Conservation (phyloP, 2,797 vertebrate species). For the Lacerta bilineata region DNA sequence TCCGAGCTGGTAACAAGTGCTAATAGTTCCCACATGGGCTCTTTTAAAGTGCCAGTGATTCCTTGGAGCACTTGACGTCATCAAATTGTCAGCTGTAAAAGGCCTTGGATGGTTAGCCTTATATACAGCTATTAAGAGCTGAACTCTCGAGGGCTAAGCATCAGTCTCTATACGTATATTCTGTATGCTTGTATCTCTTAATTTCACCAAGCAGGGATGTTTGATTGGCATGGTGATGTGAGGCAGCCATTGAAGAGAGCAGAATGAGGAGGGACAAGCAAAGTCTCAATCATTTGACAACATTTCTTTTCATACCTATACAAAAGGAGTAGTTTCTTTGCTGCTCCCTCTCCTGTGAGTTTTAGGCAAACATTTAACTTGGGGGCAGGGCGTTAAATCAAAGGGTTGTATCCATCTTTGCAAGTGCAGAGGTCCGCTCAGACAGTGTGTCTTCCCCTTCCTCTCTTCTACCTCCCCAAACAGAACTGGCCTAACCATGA, state of each 20-base stretch:
- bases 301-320: conserved; percentile 13
- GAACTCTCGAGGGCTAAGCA: conserved; percentile 10
- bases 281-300: conserved; percentile 22
- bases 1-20: conserved; percentile 10
- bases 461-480: background rate
- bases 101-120: conserved; percentile 6
- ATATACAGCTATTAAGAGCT: conserved; percentile 12
- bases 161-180: background rate
- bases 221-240: background rate
- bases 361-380: conserved; percentile 20
- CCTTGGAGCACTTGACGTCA: conserved; percentile 32
- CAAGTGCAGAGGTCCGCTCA: too few relatives aligned
- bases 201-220: background rate
- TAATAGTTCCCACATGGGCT: conserved; percentile 18
- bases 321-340: background rate
- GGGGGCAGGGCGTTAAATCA: background rate
- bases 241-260: conserved; percentile 12
- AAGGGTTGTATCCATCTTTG: too few relatives aligned
- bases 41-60: conserved; percentile 15
- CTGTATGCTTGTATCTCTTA: background rate
- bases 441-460: too few relatives aligned
- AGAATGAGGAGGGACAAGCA: background rate
- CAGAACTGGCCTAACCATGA: too few relatives aligned
- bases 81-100: conserved; percentile 24
- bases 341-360: background rate